Base-by-base conservation (phyloP, 2,888 invertebrate genomes). In the Augiades crinisus region DNA sequence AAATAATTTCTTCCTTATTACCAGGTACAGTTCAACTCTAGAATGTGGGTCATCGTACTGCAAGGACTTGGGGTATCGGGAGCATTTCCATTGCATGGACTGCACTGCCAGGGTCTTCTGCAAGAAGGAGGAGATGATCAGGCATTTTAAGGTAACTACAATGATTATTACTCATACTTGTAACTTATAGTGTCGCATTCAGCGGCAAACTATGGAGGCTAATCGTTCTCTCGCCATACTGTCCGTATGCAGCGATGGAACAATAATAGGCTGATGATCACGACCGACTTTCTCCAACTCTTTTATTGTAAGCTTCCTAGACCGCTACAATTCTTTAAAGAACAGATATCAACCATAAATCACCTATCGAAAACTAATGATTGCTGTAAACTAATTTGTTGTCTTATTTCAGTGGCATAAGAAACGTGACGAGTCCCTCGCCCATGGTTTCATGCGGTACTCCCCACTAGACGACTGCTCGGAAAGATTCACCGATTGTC, bases 121-220 rank as follows among this genome's bases (percentile, higher is more conserved):
- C 70, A 98, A 99, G 86, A 98, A 99, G 76, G 99, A 99, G 80
- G 99, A 99, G 78, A 99, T 99, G 95, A 98, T 99, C 60, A 93
- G 99, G 33, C 99, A 99, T 82, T 97, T 98, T 75, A 99, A 90
- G 80, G 90, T 90, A 53, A n/a, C n/a, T n/a, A n/a, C n/a, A n/a
- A n/a, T n/a, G n/a, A n/a, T n/a, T n/a, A 17, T 30, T 30, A 30
- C 13, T 31, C 41, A 19, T 51, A 19, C 44, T 27, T 27, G 41
- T n/a, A n/a, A n/a, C n/a, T n/a, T n/a, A n/a, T n/a, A n/a, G n/a
- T n/a, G n/a, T n/a, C n/a, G n/a, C n/a, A n/a, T n/a, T n/a, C n/a
- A n/a, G n/a, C n/a, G n/a, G n/a, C n/a, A n/a, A n/a, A n/a, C n/a
- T n/a, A n/a, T n/a, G n/a, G n/a, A n/a, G n/a, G n/a, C n/a, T n/a